Evolutionary conservation across 2,113 vertebrate genomes (phyloP).

Genomic region (Kobus ellipsiprymnus): DNA sequence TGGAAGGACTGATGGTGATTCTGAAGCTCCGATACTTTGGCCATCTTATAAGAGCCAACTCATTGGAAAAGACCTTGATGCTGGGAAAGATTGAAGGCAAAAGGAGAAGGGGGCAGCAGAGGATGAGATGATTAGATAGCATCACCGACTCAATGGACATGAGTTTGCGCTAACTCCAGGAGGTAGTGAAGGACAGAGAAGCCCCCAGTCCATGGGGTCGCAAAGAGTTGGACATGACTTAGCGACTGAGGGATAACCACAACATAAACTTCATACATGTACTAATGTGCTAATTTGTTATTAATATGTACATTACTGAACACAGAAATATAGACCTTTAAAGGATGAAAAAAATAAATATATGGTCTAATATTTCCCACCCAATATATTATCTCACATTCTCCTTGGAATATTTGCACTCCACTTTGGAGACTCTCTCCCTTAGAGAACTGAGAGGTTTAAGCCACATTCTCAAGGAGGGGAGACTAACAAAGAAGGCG

Average conservation of each 20-base stretch:
- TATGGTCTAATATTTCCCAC: not conserved
- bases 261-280: not conserved
- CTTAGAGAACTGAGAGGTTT: not conserved
- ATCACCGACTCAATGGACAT: not conserved
- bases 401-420: not conserved
- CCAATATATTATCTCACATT: not conserved
- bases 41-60: not conserved
- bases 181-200: not conserved
- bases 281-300: not conserved
- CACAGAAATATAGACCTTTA: not conserved
- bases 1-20: not conserved
- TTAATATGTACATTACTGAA: not conserved
- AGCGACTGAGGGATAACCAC: not conserved
- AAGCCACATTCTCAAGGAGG: not conserved
- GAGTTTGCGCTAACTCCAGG: not conserved
- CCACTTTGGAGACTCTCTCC: not conserved
- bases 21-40: not conserved
- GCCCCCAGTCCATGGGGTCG: not conserved
- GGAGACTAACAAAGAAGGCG: not conserved
- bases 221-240: not conserved
- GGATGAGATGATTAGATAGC: not conserved
- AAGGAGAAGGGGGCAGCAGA: not conserved
- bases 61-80: not conserved
- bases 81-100: not conserved
- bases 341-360: not conserved